Conservation (phyloP, 2,113 vertebrate genomes). For the Galemys pyrenaicus region DNA sequence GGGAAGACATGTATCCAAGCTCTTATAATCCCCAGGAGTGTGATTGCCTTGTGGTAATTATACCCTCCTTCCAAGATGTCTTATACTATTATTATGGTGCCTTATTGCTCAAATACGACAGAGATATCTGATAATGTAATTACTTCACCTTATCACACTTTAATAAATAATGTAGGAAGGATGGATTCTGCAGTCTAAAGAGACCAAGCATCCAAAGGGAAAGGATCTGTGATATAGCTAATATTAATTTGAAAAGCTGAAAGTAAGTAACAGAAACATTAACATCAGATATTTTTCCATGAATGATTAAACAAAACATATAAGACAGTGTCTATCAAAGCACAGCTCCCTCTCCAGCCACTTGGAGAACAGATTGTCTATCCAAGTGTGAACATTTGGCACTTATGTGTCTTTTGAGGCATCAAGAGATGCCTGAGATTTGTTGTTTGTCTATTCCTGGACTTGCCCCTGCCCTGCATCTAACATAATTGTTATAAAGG, state of each 20-base stretch:
- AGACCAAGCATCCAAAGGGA: slow-evolving; percentile 60
- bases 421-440: slow-evolving; percentile 42
- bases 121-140: slow-evolving; percentile 86
- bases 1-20: slow-evolving; percentile 81
- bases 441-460: slow-evolving; percentile 47
- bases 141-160: slow-evolving; percentile 83
- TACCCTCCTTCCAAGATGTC: slow-evolving; percentile 80
- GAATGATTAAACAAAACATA: slow-evolving; percentile 75
- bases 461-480: slow-evolving; percentile 32
- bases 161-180: slow-evolving; percentile 84
- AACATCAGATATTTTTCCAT: slow-evolving; percentile 72
- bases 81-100: slow-evolving; percentile 81
- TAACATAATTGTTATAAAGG: slow-evolving; percentile 79
- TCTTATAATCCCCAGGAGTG: slow-evolving; percentile 81
- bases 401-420: slow-evolving; percentile 21
- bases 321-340: slow-evolving; percentile 21
- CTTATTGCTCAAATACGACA: slow-evolving; percentile 83
- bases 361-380: slow-evolving; percentile 44
- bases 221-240: not conserved
- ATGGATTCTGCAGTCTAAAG: slow-evolving; percentile 67
- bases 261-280: slow-evolving; percentile 52
- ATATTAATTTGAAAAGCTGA: slow-evolving; percentile 27
- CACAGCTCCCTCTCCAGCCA: slow-evolving; percentile 36
- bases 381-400: slow-evolving; percentile 40
- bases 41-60: slow-evolving; percentile 85